Evolutionary conservation across 2,888 invertebrate species (phyloP), one percentile per base, ranked within the genome.

Genomic region (Leptinotarsa juncta): DNA sequence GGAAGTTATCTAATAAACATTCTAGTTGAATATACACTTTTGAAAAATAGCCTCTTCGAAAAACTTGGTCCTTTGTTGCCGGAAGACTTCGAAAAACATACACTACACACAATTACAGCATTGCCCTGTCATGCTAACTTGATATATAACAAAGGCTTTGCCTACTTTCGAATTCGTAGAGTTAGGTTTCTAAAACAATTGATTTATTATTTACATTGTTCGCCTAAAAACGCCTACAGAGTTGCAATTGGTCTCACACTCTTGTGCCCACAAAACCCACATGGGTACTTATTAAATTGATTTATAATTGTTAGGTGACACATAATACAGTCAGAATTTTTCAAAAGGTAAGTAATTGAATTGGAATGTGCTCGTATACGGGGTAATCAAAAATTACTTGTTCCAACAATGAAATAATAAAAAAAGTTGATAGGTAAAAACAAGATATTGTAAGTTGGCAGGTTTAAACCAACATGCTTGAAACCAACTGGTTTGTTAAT

Each of bases 171-270:
- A 62, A 62, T 62, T 62, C 62, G 16, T 16, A 7, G 62, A 42
- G 62, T 42, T 32, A 42, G 62, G 32, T 62, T 62, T 62, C 62
- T 62, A 62, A 62, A 62, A 62, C 62, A 62, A 62, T 62, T 62
- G 62, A 62, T 62, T 62, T 62, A 62, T 12, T 16, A 32, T 62
- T 62, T 62, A 62, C 62, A 62, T 62, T 62, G 62, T 42, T 62
- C 62, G 62, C 62, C 62, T 42, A 62, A 62, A 62, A 62, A 62
- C 62, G 42, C 62, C 62, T 42, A 62, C 62, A n/a, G 12, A 32
- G n/a, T 42, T 26, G n/a, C 62, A n/a, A 32, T 32, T 62, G 26
- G 62, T 62, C 62, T n/a, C 42, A 42, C 16, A 18, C 42, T 62
- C 32, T 32, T 62, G n/a, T 62, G 18, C 62, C 62, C 32, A 62